These are phyloP conservation scores for Lasioglossum baleicum DNA, from an alignment of 1,140 invertebrate species.

Conservation along the genomic window DNA sequence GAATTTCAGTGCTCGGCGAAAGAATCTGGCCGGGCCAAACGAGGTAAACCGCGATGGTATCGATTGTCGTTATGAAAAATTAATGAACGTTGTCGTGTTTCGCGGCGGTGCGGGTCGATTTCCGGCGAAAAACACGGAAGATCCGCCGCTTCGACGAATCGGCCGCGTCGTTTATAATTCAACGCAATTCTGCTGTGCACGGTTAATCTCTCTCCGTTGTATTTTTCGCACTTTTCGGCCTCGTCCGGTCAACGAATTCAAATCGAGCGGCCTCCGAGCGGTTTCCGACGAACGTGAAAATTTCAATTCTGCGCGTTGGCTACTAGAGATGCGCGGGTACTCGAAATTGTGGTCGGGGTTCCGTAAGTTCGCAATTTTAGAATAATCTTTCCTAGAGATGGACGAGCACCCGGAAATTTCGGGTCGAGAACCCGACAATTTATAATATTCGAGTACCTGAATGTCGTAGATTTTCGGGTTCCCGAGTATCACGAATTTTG, in stretches of 20 bases:
- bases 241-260: background rate
- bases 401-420: too few relatives aligned
- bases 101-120: conserved; percentile 55
- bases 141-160: conserved; percentile 42
- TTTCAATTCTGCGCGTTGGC: background rate
- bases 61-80: conserved; percentile 61
- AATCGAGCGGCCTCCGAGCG: background rate
- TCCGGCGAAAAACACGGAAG: conserved; percentile 43
- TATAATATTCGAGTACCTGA: too few relatives aligned
- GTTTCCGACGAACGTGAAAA: too few relatives aligned
- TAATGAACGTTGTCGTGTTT: conserved; percentile 53
- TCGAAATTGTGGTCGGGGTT: too few relatives aligned
- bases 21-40: conserved; percentile 46
- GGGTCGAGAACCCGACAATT: too few relatives aligned
- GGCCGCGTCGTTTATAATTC: conserved; percentile 46
- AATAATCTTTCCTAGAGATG: too few relatives aligned
- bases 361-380: too few relatives aligned
- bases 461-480: too few relatives aligned
- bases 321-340: background rate
- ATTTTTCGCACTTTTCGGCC: background rate
- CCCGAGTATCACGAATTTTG: too few relatives aligned
- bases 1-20: conserved; percentile 39
- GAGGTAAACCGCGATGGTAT: conserved; percentile 60
- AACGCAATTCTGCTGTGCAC: conserved; percentile 29
- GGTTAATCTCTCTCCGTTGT: background rate